Evolutionary conservation across 53 echinoderm and acorn worm genomes (phyloP), one percentile per base, ranked within the genome.

Genomic region (Henricia sp.): DNA sequence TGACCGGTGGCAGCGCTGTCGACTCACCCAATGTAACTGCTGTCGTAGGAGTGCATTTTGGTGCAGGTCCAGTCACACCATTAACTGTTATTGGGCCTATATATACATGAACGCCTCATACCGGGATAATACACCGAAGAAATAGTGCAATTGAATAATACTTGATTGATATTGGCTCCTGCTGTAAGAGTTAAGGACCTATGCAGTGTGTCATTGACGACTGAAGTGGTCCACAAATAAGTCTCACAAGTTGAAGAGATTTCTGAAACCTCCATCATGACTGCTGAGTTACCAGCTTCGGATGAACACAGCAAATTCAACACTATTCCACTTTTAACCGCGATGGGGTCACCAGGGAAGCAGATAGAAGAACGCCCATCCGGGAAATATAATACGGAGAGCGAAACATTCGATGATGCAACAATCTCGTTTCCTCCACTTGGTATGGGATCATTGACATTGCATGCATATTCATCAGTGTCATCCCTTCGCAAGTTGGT

Each of bases 291-390:
- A 35, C 78, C 78, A 34, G 27, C 21, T 20, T 78, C 63, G 4
- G 78, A 78, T 27, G 63, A 62, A 24, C 78, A 78, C 28, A 6
- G 78, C 63, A 78, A 0, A 20, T 60, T 46, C 46, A 78, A 38
- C 78, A 62, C 78, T 23, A 63, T 63, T 24, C 46, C 78, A 20
- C 27, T 25, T 32, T 35, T 10, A 30, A 60, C 77, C 29, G 77
- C 32, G 43, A 58, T 77, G 77, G 77, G 77, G 46, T 64, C 80
- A 64, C 43, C 50, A 64, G 78, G 78, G 35, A 24, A 78, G 78
- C 78, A 78, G 1, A 78, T 48, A 46, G 78, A 64, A 37, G 43
- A 77, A 27, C 48, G 24, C 64, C 21, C 33, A 46, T 11, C 34
- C 14, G 78, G 78, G 78, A 62, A 78, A 36, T 78, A 63, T 4